These are phyloP conservation scores for Cuculus canorus DNA, from an alignment of 2,797 vertebrate species.

Conservation along the genomic window DNA sequence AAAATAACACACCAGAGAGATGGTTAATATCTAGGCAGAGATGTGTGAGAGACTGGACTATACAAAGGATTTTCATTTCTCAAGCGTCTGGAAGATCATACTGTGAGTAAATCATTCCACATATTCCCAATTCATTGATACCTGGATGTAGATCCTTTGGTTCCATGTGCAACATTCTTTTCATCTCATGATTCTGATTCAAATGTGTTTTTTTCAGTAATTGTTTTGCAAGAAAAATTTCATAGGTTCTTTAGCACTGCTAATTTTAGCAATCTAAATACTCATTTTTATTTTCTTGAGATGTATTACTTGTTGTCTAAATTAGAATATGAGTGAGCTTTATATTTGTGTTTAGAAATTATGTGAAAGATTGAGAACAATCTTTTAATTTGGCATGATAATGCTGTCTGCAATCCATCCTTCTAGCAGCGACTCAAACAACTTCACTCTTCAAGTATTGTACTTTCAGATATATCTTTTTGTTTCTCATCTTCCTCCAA, in stretches of 20 bases:
- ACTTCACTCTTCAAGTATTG: not conserved
- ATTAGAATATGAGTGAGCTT: not conserved
- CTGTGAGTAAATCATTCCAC: conserved; percentile 26
- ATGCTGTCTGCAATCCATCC: not conserved
- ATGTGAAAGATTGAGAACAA: not conserved
- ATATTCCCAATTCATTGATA: not conserved
- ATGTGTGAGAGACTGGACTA: not conserved
- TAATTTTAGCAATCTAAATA: not conserved
- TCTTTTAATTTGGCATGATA: not conserved
- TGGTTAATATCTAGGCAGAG: conserved; percentile 2
- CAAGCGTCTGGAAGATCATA: conserved; percentile 14
- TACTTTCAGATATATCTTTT: not conserved
- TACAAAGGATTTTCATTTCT: conserved; percentile 22
- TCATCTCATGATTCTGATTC: not conserved
- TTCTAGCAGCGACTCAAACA: not conserved
- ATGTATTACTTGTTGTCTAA: not conserved
- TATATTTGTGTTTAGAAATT: not conserved
- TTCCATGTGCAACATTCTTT: not conserved
- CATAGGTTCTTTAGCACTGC: not conserved
- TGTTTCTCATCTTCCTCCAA: not conserved
- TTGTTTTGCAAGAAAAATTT: not conserved
- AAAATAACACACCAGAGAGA: not conserved
- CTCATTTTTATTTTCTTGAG: not conserved
- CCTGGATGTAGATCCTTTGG: not conserved
- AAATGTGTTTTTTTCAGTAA: not conserved